Evolutionary conservation across 2,888 invertebrate genomes (phyloP), one percentile per base, ranked within the genome.

Genomic region (Cryptocheilus praepositus): DNA sequence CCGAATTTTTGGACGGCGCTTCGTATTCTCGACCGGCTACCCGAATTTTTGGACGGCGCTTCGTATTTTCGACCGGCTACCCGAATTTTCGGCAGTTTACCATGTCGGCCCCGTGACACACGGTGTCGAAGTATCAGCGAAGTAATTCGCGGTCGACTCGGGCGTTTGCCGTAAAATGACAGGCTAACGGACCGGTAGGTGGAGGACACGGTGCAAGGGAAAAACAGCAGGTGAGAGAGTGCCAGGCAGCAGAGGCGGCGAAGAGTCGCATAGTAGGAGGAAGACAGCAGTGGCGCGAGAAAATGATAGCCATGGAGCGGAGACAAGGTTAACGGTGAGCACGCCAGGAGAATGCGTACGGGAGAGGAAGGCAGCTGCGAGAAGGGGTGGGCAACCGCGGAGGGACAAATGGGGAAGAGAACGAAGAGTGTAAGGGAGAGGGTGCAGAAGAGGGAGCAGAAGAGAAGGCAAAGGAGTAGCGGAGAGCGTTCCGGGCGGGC

Each of bases 401-500:
- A n/a, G 61, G 28, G 45, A 36, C 11, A 11, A 36, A 36, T 11
- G 16, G 51, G 49, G 60, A 46, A 64, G 62, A 70, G 72, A 69
- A n/a, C 49, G 49, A 3, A 45, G 45, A 64, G 64, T 49, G 61
- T 60, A 44, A 58, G 56, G 51, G 71, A 67, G 55, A 64, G 60
- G 63, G 57, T 65, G 64, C 28, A 46, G 22, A 21, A 58, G 46
- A 49, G 49, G 16, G 49, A 11, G 49, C 2, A 22, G 19, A 22
- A 52, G 45, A 46, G 58, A 58, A 46, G 22, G 58, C 67, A 81
- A 81, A 81, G 82, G 80, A 80, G 74, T 77, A 80, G 78, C 75
- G 76, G 70, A 81, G 79, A 67, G 78, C 68, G 80, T 81, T 81
- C 81, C 77, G 81, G 82, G 79, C 77, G 79, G 79, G 81, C 80